Base-by-base conservation (phyloP, 1,140 invertebrate species). In the Drosophila bocki region DNA sequence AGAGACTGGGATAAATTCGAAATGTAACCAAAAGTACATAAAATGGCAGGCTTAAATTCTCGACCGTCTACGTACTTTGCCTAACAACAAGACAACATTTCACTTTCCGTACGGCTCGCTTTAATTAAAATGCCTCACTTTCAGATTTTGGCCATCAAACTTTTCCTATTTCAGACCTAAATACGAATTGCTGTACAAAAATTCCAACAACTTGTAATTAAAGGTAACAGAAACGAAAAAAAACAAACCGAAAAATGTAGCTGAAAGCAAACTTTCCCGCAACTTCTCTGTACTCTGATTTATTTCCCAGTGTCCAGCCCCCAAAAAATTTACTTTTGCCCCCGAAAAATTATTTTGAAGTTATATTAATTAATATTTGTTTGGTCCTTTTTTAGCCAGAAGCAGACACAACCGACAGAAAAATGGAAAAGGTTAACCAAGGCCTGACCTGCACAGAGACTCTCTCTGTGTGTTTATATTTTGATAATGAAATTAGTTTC, bases 311-410 rank as follows among this genome's bases (percentile, higher is more conserved):
- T 17, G 37, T 51, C 26, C 47, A 32, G 29, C 22, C 29, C 57
- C 48, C 12, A 19, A 42, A n/a, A 15, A 71, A 58, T 56, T 51
- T 44, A 47, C 70, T 62, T 64, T 60, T 26, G 6, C 57, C 41
- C 33, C 17, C 26, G 2, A 26, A 80, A 65, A 85, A 78, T 80
- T 71, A 80, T 90, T 72, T 64, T 26, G 68, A 69, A 88, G 87
- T 88, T 84, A 71, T 83, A 83, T 83, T 87, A 87, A 87, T 87
- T 87, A 87, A 80, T 87, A 78, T 87, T 87, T 87, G 76, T 61
- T 80, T 75, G 47, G 68, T 63, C 68, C 80, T 78, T 75, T 86
- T 70, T 37, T 53, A 33, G 53, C 32, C 35, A 47, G 62, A 54
- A 44, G 12, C 54, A 37, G 19, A 35, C 15, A 37, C 22, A 57